Evolutionary conservation across 1,140 invertebrate species (phyloP).

Genomic region (Platyscapa corneri): DNA sequence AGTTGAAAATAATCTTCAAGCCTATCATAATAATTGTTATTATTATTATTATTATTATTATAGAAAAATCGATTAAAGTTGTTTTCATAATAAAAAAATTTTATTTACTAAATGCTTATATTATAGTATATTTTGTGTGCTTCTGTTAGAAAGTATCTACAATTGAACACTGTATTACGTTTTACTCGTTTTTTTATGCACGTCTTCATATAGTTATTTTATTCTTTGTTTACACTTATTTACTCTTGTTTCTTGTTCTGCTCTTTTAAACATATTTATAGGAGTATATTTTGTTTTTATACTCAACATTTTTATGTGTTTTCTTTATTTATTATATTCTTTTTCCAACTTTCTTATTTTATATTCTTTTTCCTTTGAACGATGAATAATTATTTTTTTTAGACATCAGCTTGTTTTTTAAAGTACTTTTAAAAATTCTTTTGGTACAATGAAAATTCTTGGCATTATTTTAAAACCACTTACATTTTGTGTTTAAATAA

Average conservation of each 20-base stretch:
- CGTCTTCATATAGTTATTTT: not conserved
- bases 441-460: too few species aligned
- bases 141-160: constrained; percentile 5
- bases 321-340: not conserved
- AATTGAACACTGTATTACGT: too few species aligned
- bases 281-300: not conserved
- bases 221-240: not conserved
- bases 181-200: not conserved
- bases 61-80: not conserved
- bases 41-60: constrained; percentile 9
- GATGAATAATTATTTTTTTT: too few species aligned
- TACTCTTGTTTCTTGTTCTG: not conserved
- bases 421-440: too few species aligned
- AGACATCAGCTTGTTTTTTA: too few species aligned
- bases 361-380: too few species aligned
- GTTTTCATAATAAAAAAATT: not conserved
- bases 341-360: not conserved
- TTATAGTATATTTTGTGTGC: not conserved
- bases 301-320: not conserved
- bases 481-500: too few species aligned
- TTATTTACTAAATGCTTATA: not conserved
- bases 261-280: not conserved
- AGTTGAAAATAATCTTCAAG: not conserved
- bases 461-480: too few species aligned
- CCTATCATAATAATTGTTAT: not conserved